Conservation (phyloP, 2,888 invertebrate genomes). For the Neelides folsomi region DNA sequence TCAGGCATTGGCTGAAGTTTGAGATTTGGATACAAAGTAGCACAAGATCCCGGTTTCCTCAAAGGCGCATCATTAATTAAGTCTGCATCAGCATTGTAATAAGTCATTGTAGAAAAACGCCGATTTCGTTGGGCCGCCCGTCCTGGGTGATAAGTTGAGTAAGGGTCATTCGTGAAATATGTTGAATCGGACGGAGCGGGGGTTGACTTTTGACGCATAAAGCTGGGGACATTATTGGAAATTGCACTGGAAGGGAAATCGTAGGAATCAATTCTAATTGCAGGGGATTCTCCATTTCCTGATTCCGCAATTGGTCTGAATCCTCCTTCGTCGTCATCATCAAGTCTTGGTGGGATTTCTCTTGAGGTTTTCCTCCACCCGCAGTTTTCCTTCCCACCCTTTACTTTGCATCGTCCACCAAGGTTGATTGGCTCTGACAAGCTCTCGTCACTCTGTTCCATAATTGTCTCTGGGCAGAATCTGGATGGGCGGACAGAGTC, state of each 20-base stretch:
- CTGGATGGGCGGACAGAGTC: not conserved
- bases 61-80: conserved; percentile 13
- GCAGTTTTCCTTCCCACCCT: not conserved
- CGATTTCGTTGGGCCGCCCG: conserved; percentile 14
- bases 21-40: no score
- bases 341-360: no score
- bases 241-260: not conserved
- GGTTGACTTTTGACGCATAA: no score
- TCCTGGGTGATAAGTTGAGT: not conserved
- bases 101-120: conserved; percentile 25
- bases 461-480: conserved; percentile 17
- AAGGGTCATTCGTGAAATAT: not conserved
- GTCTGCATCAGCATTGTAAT: conserved; percentile 31
- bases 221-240: not conserved
- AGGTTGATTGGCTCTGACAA: conserved; percentile 7
- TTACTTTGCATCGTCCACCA: not conserved
- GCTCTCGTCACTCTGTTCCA: conserved; percentile 22
- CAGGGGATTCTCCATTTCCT: no score
- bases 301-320: no score
- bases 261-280: no score
- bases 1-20: not conserved
- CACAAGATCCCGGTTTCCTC: no score
- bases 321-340: no score
- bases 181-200: not conserved
- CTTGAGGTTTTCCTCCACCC: conserved; percentile 1